Base-by-base conservation (phyloP, 2,888 invertebrate genomes). In the Thymelicus acteon region DNA sequence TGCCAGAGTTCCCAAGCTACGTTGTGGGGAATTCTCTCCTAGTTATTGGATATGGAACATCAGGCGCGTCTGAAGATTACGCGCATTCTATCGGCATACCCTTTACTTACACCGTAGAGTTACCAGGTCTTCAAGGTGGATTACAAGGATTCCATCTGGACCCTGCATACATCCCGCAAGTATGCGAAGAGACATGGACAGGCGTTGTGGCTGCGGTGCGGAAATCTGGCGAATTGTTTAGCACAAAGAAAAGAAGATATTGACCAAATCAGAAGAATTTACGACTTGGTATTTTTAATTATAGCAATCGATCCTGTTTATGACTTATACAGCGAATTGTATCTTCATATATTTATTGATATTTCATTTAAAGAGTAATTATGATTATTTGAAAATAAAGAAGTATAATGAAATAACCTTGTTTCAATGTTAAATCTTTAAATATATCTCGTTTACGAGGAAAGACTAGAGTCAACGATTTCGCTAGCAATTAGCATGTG, bases 31-130 rank as follows among this genome's bases (percentile, higher is more conserved):
- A 92, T 73, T 84, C 93, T 3, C 89, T 90, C 0, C 81, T 92
- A 0, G 90, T 93, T 13, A 82, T 96, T 0, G 89, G 92, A 72
- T 95, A 96, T 75, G 85, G 89, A 0, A 95, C 95, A 0, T 82
- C 95, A 31, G 96, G 96, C 12, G 95, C 95, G 24, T 94, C 96
- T 76, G 95, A 95, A 79, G 96, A 96, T 78, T 96, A 95, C 83
- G 95, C 95, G 0, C 95, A 95, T 79, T 94, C 80, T 0, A 86
- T 89, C 10, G 94, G 94, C 0, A 93, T 95, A 63, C 94, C 95
- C 0, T 83, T 96, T 13, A 80, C 95, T 0, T 96, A 95, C 74
- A 96, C 96, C 6, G 92, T 95, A 78, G 96, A 96, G 83, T 81
- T 97, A 71, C 96, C 96, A 0, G 95, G 94, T 69, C 94, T 95